These are phyloP conservation scores for Cataglyphis livida DNA, from an alignment of 2,888 invertebrate species.

Conservation along the genomic window DNA sequence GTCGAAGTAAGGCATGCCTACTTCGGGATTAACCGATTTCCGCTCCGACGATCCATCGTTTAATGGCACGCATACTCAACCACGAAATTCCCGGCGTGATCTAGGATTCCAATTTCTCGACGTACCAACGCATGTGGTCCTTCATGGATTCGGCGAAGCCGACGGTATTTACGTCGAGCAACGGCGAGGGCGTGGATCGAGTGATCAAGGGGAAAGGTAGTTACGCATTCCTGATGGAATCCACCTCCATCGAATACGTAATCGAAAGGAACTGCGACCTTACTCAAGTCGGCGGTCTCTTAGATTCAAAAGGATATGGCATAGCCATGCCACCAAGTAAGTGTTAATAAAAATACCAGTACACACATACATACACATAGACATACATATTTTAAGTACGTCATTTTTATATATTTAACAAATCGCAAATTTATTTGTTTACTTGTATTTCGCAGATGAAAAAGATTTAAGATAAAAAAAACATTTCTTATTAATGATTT, in stretches of 20 bases:
- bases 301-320: constrained; percentile 97
- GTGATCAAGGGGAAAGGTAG: constrained; percentile 92
- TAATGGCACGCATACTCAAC: constrained; percentile 61
- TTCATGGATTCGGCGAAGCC: constrained; percentile 95
- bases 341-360: constrained; percentile 79
- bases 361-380: not conserved
- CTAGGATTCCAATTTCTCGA: constrained; percentile 94
- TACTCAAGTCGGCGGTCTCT: constrained; percentile 92
- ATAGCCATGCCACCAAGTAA: constrained; percentile 96
- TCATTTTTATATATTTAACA: too few relatives aligned
- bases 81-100: constrained; percentile 75
- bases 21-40: constrained; percentile 69
- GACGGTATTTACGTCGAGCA: constrained; percentile 93
- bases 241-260: constrained; percentile 97
- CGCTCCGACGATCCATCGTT: constrained; percentile 64
- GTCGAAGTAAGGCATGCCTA: constrained; percentile 55
- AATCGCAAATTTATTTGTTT: not conserved
- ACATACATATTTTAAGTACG: too few relatives aligned
- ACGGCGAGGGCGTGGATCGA: constrained; percentile 94
- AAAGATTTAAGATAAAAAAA: not conserved
- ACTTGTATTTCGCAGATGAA: not conserved
- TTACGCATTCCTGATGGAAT: constrained; percentile 99
- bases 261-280: constrained; percentile 94
- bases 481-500: not conserved
- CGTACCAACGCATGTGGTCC: constrained; percentile 97